These are phyloP conservation scores for Gulo gulo DNA, from an alignment of 2,113 vertebrate species.

Conservation along the genomic window DNA sequence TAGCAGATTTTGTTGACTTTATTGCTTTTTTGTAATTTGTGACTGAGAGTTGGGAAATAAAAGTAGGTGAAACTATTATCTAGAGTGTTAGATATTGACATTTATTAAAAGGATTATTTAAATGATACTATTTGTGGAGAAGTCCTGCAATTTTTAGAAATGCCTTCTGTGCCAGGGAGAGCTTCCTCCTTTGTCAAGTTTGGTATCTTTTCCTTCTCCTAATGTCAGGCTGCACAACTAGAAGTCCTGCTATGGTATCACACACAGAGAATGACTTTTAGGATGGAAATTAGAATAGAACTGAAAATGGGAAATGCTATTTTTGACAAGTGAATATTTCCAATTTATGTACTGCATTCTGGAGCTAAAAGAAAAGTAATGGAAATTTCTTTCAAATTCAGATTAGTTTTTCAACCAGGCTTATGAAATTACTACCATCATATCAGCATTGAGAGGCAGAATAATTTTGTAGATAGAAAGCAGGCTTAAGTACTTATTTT, in stretches of 20 bases:
- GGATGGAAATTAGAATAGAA: slow-evolving; percentile 53
- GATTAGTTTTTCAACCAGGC: slow-evolving; percentile 52
- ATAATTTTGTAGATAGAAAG: slow-evolving; percentile 50
- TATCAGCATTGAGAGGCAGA: slow-evolving; percentile 46
- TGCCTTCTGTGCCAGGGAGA: slow-evolving; percentile 8
- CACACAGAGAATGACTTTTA: slow-evolving; percentile 41
- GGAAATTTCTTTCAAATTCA: slow-evolving; percentile 56
- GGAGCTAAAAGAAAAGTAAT: slow-evolving; percentile 63
- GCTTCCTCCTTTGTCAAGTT: slow-evolving; percentile 29
- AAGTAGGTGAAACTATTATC: slow-evolving; percentile 47
- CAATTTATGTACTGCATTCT: slow-evolving; percentile 61
- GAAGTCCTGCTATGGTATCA: background rate
- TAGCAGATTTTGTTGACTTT: slow-evolving; percentile 32
- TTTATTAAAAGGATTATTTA: slow-evolving; percentile 52
- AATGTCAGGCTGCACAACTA: background rate
- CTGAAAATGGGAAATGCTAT: slow-evolving; percentile 47
- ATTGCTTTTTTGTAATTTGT: slow-evolving; percentile 53
- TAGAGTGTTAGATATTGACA: slow-evolving; percentile 8
- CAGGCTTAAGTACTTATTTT: slow-evolving; percentile 25
- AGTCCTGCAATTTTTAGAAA: slow-evolving; percentile 20
- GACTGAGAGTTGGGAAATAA: slow-evolving; percentile 31
- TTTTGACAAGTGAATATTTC: slow-evolving; percentile 69
- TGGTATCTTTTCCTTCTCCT: slow-evolving; percentile 35
- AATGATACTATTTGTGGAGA: slow-evolving; percentile 41
- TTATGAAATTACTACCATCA: slow-evolving; percentile 58